A percentile compares a stretch with the other conserved stretches of the same genome.
Conservation (phyloP, 2,888 invertebrate genomes). For the Watsonalla binaria region DNA sequence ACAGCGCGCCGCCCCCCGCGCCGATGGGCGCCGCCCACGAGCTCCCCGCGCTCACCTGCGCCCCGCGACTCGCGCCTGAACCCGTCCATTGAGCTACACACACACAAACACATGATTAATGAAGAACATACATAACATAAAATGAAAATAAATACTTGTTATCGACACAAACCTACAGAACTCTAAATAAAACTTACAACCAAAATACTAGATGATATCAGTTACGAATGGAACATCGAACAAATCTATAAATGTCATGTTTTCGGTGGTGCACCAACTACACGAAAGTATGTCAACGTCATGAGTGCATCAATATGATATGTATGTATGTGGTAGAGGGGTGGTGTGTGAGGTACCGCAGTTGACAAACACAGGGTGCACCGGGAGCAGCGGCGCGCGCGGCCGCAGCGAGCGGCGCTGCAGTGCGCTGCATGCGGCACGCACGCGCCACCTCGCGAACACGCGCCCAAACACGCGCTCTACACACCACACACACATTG, state of each 20-base stretch:
- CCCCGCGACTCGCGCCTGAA: constrained; percentile 35
- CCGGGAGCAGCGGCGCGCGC: constrained; percentile 10
- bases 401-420: constrained; percentile 26
- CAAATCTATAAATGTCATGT: too few species aligned
- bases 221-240: too few species aligned
- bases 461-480: constrained; percentile 14
- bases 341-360: constrained; percentile 31
- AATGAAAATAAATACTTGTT: background rate
- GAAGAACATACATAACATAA: constrained; percentile 1
- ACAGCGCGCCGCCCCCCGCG: constrained; percentile 85
- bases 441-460: constrained; percentile 19
- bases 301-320: too few species aligned
- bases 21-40: constrained; percentile 87
- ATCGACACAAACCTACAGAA: background rate
- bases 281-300: background rate
- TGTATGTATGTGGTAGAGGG: constrained; percentile 12
- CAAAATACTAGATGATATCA: too few species aligned
- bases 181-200: too few species aligned
- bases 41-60: constrained; percentile 73
- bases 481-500: constrained; percentile 4
- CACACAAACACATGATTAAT: background rate
- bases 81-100: constrained; percentile 37
- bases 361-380: constrained; percentile 37
- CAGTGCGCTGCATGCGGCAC: constrained; percentile 32
- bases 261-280: too few species aligned